A percentile compares a stretch with the other conserved stretches of the same genome.
These are phyloP conservation scores for Sycophaga agraensis DNA, from an alignment of 1,140 invertebrate species.

Conservation along the genomic window DNA sequence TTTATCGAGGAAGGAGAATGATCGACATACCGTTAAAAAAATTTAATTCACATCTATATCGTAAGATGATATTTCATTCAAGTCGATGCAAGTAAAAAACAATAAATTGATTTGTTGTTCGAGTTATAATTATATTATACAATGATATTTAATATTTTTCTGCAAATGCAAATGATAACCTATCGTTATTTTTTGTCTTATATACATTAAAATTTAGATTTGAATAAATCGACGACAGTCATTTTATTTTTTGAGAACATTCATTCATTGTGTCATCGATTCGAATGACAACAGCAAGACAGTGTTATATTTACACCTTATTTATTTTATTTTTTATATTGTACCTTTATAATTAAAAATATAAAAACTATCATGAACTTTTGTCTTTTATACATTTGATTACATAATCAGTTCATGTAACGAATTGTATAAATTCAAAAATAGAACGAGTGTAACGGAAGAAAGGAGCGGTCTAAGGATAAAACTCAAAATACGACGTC, in stretches of 20 bases:
- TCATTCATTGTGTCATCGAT: constrained; percentile 18
- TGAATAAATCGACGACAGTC: constrained; percentile 12
- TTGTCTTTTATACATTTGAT: no score
- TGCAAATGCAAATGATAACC: no score
- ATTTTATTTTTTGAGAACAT: constrained; percentile 12
- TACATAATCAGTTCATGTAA: no score
- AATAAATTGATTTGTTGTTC: constrained; percentile 7
- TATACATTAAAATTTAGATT: constrained; percentile 20
- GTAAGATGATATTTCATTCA: constrained; percentile 5
- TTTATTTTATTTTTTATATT: no score
- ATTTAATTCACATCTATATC: constrained; percentile 7
- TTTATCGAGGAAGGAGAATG: constrained; percentile 8
- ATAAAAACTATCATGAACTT: background rate
- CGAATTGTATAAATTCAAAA: no score
- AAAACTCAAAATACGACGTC: no score
- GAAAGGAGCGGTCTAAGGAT: no score
- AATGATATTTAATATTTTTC: no score
- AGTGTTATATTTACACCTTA: constrained; percentile 18
- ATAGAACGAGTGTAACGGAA: no score
- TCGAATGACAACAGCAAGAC: constrained; percentile 23
- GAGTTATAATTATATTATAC: no score
- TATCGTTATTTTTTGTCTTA: no score
- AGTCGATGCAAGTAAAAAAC: constrained; percentile 2
- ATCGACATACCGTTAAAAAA: constrained; percentile 5
- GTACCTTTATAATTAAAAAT: constrained; percentile 22